Base-by-base conservation (phyloP, 92 coral and sea anemone species). In the Heteractis magnifica region DNA sequence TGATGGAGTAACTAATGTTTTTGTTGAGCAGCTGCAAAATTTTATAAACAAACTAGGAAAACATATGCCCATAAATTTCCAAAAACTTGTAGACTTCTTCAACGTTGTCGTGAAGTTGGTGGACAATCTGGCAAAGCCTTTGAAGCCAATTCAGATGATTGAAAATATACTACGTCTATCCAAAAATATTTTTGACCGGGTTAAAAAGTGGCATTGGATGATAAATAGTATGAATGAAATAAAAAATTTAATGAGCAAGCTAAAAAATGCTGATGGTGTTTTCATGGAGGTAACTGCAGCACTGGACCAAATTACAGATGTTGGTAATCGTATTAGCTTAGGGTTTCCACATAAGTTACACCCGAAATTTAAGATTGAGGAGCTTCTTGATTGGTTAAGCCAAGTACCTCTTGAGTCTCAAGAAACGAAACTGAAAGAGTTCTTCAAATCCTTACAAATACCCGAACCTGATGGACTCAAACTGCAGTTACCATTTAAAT, bases 301-400 rank as follows among this genome's bases (percentile, higher is more conserved):
- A 51, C 87, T 96, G 3, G 95, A 92, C 71, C 90, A 90, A 55
- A 87, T 96, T 19, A 83, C 88, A n/a, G 86, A 82, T 76, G 87
- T 93, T 49, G 93, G 90, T 2, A 87, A 86, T 48, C 82, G 86
- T 8, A 88, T 96, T 72, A 79, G 80, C 49, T 88, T 91, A 14
- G 85, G 87, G 20, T 88, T 96, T 50, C 99, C 99, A 19, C 96
- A 95, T 26, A 85, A 85, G 60, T 78, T 96, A 3, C 95, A 98
- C 2, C 84, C 74, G 59, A 85, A 74, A 51, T 96, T 96, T 51
- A 79, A 81, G 52, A 92, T 96, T 8, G 19, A 56, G 14, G 62
- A 56, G 14, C 62, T 56, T 56, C 62, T 56, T 56, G 14, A 8
- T 4, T 56, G 62, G 62, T 56, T 56, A 10, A 10, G 62, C 15